Evolutionary conservation across 1,140 invertebrate genomes (phyloP), one percentile per base, ranked within the genome.

Genomic region (Megathymus violae): DNA sequence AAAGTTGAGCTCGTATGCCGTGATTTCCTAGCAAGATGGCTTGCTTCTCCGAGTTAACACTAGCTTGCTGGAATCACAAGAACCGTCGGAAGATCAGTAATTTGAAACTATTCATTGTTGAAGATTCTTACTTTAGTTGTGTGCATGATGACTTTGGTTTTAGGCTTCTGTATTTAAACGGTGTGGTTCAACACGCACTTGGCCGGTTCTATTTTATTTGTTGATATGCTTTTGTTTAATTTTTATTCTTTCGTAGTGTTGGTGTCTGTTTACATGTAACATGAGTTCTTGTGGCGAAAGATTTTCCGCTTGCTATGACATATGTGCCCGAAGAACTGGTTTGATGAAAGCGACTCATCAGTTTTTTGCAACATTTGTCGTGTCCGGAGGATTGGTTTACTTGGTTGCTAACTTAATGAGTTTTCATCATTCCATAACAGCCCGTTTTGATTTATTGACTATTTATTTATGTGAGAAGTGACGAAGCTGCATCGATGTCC

Each of bases 21-120:
- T 50, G 47, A 50, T 50, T 50, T 50, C 31, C 27, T 50, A 50
- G 47, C 47, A 50, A 50, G 27, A 34, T 50, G 47, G 47, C 47
- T 36, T 17, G 27, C 31, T n/a, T 50, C 47, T 17, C 9, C 47
- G 46, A 31, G 46, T 11, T 13, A 22, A 19, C n/a, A 22, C 17
- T 43, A 14, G 38, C 15, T 43, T 16, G 16, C n/a, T 14, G 40
- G 11, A 14, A 17, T 43, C 14, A 16, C 38, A 13, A 41, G 38
- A 41, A 10, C 10, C 16, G 7, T 10, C 4, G 10, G 41, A 43
- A 43, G 41, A 43, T 43, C 41, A 43, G 16, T 43, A 43, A 19
- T 43, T 43, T 41, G 40, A 41, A 16, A 41, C 14, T 41, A 41
- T 41, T 41, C 27, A 41, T 14, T 41, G 19, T 46, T 46, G 17